Conservation (phyloP, 1,140 invertebrate genomes). For the Monochamus saltuarius region DNA sequence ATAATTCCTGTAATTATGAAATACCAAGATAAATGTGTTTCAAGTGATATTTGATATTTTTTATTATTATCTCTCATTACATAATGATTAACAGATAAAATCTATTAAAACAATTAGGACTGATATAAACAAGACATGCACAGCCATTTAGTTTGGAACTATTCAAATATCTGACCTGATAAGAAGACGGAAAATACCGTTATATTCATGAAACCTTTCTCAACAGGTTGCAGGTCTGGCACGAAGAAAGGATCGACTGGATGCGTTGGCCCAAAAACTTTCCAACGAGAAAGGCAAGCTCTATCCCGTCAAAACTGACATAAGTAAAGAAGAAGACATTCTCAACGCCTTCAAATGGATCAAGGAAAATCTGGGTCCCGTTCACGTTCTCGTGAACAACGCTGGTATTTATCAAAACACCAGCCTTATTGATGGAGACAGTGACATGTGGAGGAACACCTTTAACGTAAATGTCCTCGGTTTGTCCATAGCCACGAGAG, state of each 20-base stretch:
- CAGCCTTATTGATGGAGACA: conserved; percentile 34
- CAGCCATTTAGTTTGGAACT: background rate
- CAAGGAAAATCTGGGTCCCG: too few species aligned
- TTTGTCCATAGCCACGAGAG: conserved; percentile 63
- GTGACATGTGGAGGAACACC: conserved; percentile 7
- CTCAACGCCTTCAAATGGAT: conserved; percentile 8
- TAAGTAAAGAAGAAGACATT: conserved; percentile 8
- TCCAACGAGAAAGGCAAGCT: background rate
- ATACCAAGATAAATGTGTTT: too few species aligned
- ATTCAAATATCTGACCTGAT: background rate
- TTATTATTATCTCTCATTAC: background rate
- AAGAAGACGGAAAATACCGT: too few species aligned
- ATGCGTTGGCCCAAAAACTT: background rate
- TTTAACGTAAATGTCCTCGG: conserved; percentile 53
- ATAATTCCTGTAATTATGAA: too few species aligned
- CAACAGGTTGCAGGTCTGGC: conserved; percentile 18
- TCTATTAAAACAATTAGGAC: background rate
- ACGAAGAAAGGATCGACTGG: conserved; percentile 14
- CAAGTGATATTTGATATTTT: background rate
- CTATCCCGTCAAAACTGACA: conserved; percentile 9
- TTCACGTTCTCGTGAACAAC: conserved; percentile 60
- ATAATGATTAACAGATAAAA: background rate
- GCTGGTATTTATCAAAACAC: conserved; percentile 26
- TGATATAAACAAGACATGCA: too few species aligned
- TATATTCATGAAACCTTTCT: too few species aligned